Evolutionary conservation across 1,140 invertebrate species (phyloP).

Genomic region (Colletes latitarsis): DNA sequence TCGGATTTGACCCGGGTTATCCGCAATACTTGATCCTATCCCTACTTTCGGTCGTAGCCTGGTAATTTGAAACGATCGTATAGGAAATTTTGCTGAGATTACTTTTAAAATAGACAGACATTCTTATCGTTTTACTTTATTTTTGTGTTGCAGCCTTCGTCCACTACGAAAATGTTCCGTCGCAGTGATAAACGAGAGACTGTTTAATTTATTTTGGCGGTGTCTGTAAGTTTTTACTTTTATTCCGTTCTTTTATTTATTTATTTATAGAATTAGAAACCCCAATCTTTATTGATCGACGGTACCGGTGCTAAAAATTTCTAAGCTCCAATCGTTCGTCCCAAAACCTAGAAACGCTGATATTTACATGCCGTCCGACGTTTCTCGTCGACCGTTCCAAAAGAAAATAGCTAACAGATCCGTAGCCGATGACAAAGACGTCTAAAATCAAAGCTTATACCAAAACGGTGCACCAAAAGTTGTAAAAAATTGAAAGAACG

Average conservation of each 20-base stretch:
- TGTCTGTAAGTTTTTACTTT: background rate
- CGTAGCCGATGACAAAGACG: background rate
- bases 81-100: background rate
- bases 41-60: too few relatives aligned
- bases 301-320: too few relatives aligned
- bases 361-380: constrained; percentile 39
- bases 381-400: constrained; percentile 22
- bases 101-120: too few relatives aligned
- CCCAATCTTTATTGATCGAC: too few relatives aligned
- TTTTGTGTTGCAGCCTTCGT: background rate
- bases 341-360: constrained; percentile 4
- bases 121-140: background rate
- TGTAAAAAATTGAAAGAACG: background rate
- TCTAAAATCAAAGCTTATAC: background rate
- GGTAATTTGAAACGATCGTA: background rate
- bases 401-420: background rate
- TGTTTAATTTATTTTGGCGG: background rate
- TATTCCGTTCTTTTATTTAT: background rate
- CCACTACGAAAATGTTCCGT: background rate
- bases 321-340: too few relatives aligned
- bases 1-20: background rate
- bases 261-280: background rate
- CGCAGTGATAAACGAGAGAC: background rate
- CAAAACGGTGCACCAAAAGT: background rate
- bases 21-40: too few relatives aligned